These are phyloP conservation scores for Microcebus lehilahytsara DNA, from an alignment of 2,113 vertebrate genomes.

Conservation along the genomic window DNA sequence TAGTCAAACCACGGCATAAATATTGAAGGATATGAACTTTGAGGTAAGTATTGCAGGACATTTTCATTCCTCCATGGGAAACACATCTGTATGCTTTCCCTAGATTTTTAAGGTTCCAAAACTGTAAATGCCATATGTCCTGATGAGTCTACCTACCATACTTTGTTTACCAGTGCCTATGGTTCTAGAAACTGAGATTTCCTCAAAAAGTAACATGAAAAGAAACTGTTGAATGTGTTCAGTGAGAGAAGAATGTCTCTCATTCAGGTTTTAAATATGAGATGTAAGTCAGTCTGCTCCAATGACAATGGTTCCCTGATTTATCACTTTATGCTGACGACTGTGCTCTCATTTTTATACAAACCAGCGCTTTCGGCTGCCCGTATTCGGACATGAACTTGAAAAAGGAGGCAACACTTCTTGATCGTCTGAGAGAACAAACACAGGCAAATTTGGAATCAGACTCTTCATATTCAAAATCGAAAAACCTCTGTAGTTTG, in stretches of 20 bases:
- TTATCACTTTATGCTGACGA: neutral
- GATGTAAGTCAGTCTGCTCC: neutral
- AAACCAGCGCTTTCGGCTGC: conserved; percentile 61
- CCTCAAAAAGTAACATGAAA: neutral
- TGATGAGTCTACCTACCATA: neutral
- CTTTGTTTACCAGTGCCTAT: neutral
- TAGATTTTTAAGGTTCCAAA: neutral
- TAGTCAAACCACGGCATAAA: neutral
- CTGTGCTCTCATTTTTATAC: conserved; percentile 21
- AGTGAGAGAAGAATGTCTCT: neutral
- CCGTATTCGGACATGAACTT: conserved; percentile 56
- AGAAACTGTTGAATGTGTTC: neutral
- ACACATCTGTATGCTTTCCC: neutral
- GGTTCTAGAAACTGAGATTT: neutral
- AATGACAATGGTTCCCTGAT: neutral
- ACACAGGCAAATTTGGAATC: conserved; percentile 20
- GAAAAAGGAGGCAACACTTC: conserved; percentile 49
- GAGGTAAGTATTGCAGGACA: neutral
- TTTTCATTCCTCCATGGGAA: neutral
- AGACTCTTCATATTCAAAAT: neutral
- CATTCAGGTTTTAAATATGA: neutral
- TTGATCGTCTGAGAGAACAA: conserved; percentile 36
- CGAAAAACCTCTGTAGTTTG: neutral
- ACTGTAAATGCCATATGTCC: neutral
- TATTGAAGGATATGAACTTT: neutral